Evolutionary conservation across 2,888 invertebrate genomes (phyloP).

Genomic region (Tricholauxania praeusta): DNA sequence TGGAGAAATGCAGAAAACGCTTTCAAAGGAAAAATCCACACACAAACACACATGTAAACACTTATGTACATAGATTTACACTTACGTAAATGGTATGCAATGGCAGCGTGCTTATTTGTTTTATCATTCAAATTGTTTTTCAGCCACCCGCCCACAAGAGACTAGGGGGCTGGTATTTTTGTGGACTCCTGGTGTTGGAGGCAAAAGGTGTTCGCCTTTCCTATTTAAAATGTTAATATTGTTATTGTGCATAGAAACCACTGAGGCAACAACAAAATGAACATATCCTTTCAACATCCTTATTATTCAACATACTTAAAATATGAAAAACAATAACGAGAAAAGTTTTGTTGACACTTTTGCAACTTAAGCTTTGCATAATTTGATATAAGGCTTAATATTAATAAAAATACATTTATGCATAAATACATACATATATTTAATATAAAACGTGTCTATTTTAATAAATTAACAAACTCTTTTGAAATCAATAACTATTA

Average conservation of each 20-base stretch:
- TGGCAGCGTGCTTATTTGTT: conserved; percentile 21
- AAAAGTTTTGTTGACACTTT: conserved; percentile 31
- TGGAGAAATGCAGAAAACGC: conserved; percentile 29
- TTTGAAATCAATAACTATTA: no score
- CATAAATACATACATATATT: not conserved
- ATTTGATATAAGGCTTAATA: not conserved
- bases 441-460: conserved; percentile 25
- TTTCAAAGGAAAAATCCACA: conserved; percentile 29
- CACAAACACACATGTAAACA: conserved; percentile 38
- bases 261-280: conserved; percentile 6
- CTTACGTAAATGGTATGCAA: not conserved
- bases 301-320: conserved; percentile 6
- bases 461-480: no score
- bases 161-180: not conserved
- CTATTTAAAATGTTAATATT: conserved; percentile 23
- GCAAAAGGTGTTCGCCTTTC: conserved; percentile 9
- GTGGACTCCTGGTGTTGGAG: not conserved
- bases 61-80: conserved; percentile 2
- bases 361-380: conserved; percentile 14
- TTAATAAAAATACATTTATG: not conserved
- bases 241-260: conserved; percentile 18
- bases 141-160: conserved; percentile 23
- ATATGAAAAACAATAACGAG: conserved; percentile 1
- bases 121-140: conserved; percentile 27
- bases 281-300: conserved; percentile 23